Conservation (phyloP, 2,113 vertebrate genomes). For the Noturus placidus region DNA sequence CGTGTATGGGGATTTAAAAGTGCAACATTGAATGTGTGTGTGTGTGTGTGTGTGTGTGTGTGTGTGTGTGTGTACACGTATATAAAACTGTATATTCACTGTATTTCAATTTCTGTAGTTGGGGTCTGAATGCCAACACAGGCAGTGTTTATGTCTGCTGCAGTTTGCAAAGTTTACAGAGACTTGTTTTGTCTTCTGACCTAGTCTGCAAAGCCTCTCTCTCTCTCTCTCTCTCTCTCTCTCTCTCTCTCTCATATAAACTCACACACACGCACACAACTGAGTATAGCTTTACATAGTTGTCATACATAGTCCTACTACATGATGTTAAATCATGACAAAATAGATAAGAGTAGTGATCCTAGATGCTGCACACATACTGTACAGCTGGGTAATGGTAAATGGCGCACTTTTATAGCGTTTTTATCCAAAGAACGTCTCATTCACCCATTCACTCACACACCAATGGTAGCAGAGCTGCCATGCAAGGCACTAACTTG, state of each 20-base stretch:
- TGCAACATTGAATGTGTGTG: background rate
- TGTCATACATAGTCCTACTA: constrained; percentile 16
- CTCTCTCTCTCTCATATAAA: background rate
- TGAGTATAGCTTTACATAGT: constrained; percentile 41
- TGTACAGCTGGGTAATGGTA: too few species aligned
- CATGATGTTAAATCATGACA: background rate
- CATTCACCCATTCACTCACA: too few species aligned
- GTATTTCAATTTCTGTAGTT: background rate
- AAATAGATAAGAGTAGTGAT: background rate
- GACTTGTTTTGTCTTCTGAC: constrained; percentile 38
- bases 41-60: constrained; percentile 8
- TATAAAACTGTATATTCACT: background rate
- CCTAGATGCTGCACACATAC: background rate
- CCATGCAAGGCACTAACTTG: too few species aligned
- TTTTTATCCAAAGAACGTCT: too few species aligned
- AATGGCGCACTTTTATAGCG: too few species aligned
- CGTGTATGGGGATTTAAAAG: background rate
- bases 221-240: background rate
- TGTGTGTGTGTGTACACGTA: too few species aligned
- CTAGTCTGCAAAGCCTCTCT: constrained; percentile 31
- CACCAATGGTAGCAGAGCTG: too few species aligned
- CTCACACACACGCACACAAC: constrained; percentile 31
- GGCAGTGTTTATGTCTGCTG: constrained; percentile 3
- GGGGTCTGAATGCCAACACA: background rate
- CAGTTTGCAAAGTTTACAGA: constrained; percentile 12